Evolutionary conservation across 2,113 vertebrate species (phyloP).

Genomic region (Chascanopsetta lugubris): DNA sequence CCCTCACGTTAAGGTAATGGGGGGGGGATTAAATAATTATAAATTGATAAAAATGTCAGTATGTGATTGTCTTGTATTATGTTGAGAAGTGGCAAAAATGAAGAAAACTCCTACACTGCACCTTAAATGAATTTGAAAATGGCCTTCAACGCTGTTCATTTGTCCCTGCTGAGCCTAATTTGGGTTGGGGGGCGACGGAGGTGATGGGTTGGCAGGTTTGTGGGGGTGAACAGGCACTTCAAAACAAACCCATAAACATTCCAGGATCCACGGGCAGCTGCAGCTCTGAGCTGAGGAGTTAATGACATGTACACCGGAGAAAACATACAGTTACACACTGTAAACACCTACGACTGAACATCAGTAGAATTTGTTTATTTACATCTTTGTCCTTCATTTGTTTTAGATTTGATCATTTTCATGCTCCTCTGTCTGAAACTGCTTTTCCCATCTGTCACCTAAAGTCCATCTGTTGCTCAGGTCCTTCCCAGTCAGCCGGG

Average conservation of each 20-base stretch:
- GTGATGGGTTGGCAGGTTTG: conserved; percentile 20
- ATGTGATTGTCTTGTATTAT: no score
- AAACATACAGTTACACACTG: conserved; percentile 22
- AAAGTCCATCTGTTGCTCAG: conserved; percentile 48
- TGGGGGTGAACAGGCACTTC: conserved; percentile 59
- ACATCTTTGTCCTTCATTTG: neutral
- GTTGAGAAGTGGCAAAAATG: no score
- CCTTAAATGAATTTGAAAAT: conserved; percentile 76
- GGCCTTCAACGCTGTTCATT: conserved; percentile 61
- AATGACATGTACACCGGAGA: conserved; percentile 30
- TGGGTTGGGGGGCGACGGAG: conserved; percentile 29
- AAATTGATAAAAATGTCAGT: no score
- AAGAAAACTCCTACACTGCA: no score
- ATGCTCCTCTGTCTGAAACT: neutral
- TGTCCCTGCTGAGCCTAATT: conserved; percentile 72
- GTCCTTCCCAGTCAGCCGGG: conserved; percentile 14
- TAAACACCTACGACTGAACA: conserved; percentile 20
- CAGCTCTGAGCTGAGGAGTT: conserved; percentile 48
- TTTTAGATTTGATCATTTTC: neutral
- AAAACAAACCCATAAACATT: conserved; percentile 81
- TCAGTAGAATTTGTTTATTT: neutral
- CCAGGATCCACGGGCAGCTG: conserved; percentile 65
- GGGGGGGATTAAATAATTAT: no score
- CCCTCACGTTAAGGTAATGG: no score
- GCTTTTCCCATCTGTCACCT: conserved; percentile 18